Evolutionary conservation across 1,140 invertebrate genomes (phyloP), one percentile per base, ranked within the genome.

Genomic region (Zaprionus kolodkinae): DNA sequence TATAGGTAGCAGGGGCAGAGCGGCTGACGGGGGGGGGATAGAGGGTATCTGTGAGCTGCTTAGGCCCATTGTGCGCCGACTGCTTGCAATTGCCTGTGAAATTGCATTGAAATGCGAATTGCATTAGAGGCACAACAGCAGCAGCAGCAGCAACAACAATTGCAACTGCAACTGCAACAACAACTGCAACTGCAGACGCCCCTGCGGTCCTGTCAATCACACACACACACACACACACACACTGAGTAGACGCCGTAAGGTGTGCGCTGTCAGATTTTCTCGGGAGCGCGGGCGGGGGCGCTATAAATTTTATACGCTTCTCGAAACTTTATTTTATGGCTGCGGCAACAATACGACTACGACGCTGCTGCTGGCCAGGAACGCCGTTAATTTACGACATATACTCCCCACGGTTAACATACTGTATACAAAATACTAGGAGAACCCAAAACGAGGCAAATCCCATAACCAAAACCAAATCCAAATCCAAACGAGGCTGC

Each of bases 331-430:
- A 89, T 85, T 89, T 88, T 88, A 87, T 87, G 84, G 66, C 66
- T 73, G 79, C 68, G 74, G 40, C 40, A 45, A 45, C 40, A 43
- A 43, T 76, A 27, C 27, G 50, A 62, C 72, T 68, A 62, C 7
- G 11, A n/a, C 52, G 48, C 62, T 30, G 35, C 38, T 40, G 52
- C 21, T 43, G 25, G 80, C 72, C 43, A 72, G 72, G 75, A 89
- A 89, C 85, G 85, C 84, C 85, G 88, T 91, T 91, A 91, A 91
- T 91, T 91, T 91, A 91, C 88, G 88, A 91, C 80, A 91, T 91
- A 76, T 91, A 91, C 88, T 91, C 88, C 88, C 88, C 83, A 88
- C 81, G 83, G 87, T 65, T 76, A 73, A 55, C 35, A 76, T 80
- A 75, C 69, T 87, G 77, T 87, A 88, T 83, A 87, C 84, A 87